Conservation (phyloP, 1,140 invertebrate species). For the Philopotamus ludificatus region DNA sequence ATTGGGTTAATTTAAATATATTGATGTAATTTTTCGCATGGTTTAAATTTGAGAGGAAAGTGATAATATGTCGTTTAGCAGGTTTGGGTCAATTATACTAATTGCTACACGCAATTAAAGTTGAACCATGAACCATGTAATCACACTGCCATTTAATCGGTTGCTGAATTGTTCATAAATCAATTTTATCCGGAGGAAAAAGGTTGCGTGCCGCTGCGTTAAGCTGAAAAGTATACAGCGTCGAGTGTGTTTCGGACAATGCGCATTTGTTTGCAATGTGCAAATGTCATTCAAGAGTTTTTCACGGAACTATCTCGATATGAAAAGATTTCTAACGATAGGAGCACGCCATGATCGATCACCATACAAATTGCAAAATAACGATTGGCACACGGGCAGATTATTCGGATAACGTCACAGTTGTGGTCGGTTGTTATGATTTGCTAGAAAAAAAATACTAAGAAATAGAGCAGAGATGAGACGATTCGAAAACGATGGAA, state of each 20-base stretch:
- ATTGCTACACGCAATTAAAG: no score
- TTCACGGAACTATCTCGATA: slow-evolving; percentile 17
- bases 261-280: slow-evolving; percentile 32
- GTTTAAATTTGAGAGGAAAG: neutral
- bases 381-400: neutral
- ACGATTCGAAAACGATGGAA: neutral
- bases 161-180: neutral
- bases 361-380: slow-evolving; percentile 22
- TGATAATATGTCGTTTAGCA: neutral
- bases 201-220: slow-evolving; percentile 14
- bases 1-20: neutral
- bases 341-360: slow-evolving; percentile 37
- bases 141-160: neutral
- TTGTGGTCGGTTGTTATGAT: neutral
- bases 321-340: slow-evolving; percentile 13
- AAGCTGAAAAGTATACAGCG: slow-evolving; percentile 35
- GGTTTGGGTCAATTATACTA: no score
- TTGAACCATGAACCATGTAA: neutral
- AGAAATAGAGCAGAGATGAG: neutral
- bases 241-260: slow-evolving; percentile 39
- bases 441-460: neutral
- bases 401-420: no score
- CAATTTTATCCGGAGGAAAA: neutral
- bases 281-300: slow-evolving; percentile 33
- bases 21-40: neutral